Evolutionary conservation across 1,140 invertebrate genomes (phyloP).

Genomic region (Notospermus geniculatus): DNA sequence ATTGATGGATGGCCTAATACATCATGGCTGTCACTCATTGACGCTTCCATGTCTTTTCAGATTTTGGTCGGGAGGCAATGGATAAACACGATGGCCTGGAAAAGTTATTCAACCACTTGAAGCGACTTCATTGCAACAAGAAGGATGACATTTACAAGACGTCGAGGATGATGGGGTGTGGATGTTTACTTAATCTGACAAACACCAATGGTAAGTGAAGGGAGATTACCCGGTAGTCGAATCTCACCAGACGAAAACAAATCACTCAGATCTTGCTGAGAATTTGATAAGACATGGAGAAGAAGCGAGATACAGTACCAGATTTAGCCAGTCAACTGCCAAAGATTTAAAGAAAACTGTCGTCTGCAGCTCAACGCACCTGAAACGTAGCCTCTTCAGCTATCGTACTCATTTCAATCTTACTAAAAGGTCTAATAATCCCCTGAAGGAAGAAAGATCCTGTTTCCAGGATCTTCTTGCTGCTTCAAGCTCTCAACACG

Average conservation of each 20-base stretch:
- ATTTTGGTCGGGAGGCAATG: conserved; percentile 52
- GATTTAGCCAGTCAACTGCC: no score
- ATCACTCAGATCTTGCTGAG: no score
- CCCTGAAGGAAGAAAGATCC: no score
- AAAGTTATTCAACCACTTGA: conserved; percentile 46
- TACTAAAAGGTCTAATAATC: no score
- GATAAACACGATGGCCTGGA: conserved; percentile 52
- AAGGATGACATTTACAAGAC: conserved; percentile 44
- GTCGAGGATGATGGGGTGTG: conserved; percentile 62
- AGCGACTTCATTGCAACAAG: conserved; percentile 30
- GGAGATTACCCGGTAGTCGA: conserved; percentile 76
- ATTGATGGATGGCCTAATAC: not conserved
- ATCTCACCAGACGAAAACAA: conserved; percentile 74
- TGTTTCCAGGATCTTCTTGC: no score
- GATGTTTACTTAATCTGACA: conserved; percentile 76
- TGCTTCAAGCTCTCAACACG: no score
- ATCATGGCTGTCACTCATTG: not conserved
- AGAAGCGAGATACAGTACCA: no score
- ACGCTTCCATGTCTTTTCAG: conserved; percentile 36
- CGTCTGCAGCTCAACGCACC: no score
- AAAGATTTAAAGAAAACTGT: no score
- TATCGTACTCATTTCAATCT: no score
- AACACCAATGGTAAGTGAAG: conserved; percentile 69
- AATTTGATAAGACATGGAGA: no score
- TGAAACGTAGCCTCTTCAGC: no score